These are phyloP conservation scores for Palythoa grandis DNA, from an alignment of 92 coral and sea anemone genomes.

Conservation along the genomic window DNA sequence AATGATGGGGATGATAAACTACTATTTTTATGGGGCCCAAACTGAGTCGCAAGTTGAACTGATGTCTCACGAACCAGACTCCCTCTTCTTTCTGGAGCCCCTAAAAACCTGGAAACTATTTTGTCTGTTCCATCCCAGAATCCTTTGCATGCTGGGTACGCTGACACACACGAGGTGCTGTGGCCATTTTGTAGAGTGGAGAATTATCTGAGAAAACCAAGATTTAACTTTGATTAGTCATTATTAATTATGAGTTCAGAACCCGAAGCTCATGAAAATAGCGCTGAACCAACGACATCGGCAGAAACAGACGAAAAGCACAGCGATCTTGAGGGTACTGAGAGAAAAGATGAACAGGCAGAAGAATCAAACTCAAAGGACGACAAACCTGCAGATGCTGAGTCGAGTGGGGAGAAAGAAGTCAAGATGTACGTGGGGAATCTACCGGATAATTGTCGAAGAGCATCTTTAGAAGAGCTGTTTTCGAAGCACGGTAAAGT, in stretches of 20 bases:
- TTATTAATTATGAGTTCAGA: slow-evolving; percentile 25
- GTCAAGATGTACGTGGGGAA: slow-evolving; percentile 90
- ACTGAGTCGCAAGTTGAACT: no score
- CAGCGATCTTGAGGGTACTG: slow-evolving; percentile 11
- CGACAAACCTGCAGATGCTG: slow-evolving; percentile 32
- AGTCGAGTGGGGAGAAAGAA: slow-evolving; percentile 48
- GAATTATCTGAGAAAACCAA: background rate
- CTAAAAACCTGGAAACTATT: no score
- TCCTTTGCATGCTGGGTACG: background rate
- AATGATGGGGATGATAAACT: no score
- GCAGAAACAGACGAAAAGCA: slow-evolving; percentile 19
- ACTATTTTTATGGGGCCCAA: no score
- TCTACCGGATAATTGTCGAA: slow-evolving; percentile 88
- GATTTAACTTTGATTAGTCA: background rate
- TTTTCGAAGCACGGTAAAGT: slow-evolving; percentile 89
- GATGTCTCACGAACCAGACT: no score
- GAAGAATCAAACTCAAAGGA: slow-evolving; percentile 1
- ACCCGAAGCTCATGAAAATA: slow-evolving; percentile 12
- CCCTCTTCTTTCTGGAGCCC: no score
- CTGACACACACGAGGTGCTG: background rate
- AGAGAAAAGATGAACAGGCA: slow-evolving; percentile 30
- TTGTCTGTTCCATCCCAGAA: background rate
- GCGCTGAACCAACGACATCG: slow-evolving; percentile 6
- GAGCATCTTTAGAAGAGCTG: slow-evolving; percentile 71
- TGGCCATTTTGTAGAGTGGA: background rate